Percentiles rank a stretch among this genome's conserved stretches.
Evolutionary conservation across 2,797 vertebrate species (phyloP).

Genomic region (Malacoraja senta): DNA sequence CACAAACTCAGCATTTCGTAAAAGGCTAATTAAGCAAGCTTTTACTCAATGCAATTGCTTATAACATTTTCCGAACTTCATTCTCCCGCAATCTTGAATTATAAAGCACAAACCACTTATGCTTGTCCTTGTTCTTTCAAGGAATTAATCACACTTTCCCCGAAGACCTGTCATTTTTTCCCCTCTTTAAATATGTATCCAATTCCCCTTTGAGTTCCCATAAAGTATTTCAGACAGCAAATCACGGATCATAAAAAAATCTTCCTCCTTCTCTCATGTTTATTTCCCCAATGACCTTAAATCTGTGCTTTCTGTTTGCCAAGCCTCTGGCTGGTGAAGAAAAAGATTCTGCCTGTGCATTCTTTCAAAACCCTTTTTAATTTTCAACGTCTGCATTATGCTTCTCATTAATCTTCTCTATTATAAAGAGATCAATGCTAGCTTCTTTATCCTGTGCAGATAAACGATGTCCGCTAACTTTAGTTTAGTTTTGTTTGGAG

Average conservation of each 20-base stretch:
- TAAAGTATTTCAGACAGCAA: not conserved
- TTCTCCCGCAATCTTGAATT: not conserved
- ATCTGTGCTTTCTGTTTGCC: not conserved
- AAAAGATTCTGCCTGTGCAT: not conserved
- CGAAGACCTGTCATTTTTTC: not conserved
- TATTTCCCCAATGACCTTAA: not conserved
- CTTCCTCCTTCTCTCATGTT: no score
- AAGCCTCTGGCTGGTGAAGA: not conserved
- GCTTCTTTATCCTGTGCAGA: not conserved
- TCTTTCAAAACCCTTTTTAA: not conserved
- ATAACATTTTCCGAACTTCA: not conserved
- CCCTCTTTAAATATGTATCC: not conserved
- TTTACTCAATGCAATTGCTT: not conserved
- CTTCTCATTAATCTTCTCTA: no score
- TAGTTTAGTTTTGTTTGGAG: not conserved
- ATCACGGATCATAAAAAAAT: not conserved
- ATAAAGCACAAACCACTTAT: not conserved
- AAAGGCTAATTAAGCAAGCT: not conserved
- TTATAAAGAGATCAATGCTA: not conserved
- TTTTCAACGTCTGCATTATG: not conserved
- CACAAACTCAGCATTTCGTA: not conserved
- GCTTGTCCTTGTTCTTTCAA: not conserved
- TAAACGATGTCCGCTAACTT: not conserved
- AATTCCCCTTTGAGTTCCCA: not conserved
- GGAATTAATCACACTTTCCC: not conserved